Percentiles rank a stretch among this genome's conserved stretches.
Conservation (phyloP, 2,113 vertebrate genomes). For the Empidonax alnorum region DNA sequence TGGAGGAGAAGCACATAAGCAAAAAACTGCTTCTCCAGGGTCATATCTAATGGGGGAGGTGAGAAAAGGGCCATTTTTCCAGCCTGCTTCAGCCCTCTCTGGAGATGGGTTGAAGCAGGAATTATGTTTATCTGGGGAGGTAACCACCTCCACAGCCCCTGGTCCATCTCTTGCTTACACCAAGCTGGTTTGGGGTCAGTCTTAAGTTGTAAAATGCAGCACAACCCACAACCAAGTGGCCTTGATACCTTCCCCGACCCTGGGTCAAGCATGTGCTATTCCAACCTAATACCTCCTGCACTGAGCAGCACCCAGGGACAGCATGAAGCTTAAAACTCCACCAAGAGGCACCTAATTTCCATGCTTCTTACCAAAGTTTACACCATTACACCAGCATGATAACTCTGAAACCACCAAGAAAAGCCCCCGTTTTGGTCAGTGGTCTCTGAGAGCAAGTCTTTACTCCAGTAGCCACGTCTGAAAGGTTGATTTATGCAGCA, state of each 20-base stretch:
- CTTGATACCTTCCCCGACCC: neutral
- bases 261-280: neutral
- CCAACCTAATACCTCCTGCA: neutral
- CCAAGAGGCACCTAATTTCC: neutral
- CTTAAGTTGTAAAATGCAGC: neutral
- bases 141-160: neutral
- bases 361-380: neutral
- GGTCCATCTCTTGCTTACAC: neutral
- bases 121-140: neutral
- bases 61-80: neutral
- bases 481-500: conserved; percentile 71
- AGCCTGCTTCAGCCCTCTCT: neutral
- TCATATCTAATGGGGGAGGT: neutral
- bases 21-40: neutral
- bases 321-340: neutral
- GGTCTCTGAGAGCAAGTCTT: neutral
- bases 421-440: neutral
- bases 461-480: neutral
- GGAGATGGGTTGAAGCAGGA: neutral
- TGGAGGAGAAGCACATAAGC: neutral
- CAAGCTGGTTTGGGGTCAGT: neutral
- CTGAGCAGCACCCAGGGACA: fast-evolving
- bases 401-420: neutral
- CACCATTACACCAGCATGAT: neutral
- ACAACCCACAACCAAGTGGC: neutral